Percentiles rank a stretch among this genome's conserved stretches.
These are phyloP conservation scores for Leucophenga montana DNA, from an alignment of 2,888 invertebrate genomes.

Conservation along the genomic window DNA sequence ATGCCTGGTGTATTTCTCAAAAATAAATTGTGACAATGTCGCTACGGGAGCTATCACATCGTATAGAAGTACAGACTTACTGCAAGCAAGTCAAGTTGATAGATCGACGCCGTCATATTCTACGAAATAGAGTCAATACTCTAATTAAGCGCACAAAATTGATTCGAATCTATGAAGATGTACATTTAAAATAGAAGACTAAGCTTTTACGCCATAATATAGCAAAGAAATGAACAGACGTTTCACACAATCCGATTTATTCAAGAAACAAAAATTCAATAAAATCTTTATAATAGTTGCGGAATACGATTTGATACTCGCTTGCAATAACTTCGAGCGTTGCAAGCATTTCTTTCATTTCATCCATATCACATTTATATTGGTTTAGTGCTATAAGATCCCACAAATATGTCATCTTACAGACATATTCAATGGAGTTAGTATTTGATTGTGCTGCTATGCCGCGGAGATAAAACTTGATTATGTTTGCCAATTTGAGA, in stretches of 20 bases:
- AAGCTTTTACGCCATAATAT: no score
- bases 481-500: conserved; percentile 43
- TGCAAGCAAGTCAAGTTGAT: neutral
- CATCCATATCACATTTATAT: conserved; percentile 41
- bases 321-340: conserved; percentile 44
- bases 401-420: conserved; percentile 52
- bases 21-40: neutral
- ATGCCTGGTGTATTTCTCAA: neutral
- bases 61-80: neutral
- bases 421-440: conserved; percentile 51
- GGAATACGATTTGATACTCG: conserved; percentile 50
- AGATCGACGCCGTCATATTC: neutral
- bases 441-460: conserved; percentile 41
- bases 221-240: no score
- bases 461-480: conserved; percentile 44
- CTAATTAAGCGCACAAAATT: neutral
- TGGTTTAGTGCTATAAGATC: conserved; percentile 57
- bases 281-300: conserved; percentile 65
- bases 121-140: neutral
- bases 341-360: conserved; percentile 41
- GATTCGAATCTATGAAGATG: neutral
- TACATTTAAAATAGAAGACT: no score
- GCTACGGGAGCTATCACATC: neutral
- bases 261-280: conserved; percentile 41
- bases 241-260: no score